Evolutionary conservation across 1,140 invertebrate species (phyloP), one percentile per base, ranked within the genome.

Genomic region (Leptopilina clavipes): DNA sequence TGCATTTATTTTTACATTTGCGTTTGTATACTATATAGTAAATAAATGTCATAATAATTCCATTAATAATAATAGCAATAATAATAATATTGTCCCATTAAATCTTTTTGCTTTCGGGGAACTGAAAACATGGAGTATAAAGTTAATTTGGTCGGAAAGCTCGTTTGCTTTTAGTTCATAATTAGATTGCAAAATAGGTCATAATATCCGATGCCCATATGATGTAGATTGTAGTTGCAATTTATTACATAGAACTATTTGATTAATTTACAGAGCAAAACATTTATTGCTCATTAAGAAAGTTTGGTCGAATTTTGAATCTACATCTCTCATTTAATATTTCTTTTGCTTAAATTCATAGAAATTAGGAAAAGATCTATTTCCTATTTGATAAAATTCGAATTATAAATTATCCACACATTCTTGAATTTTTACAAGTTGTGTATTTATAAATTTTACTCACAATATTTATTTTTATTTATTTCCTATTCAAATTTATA

Each of bases 91-190:
- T 65, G 59, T 65, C 25, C 25, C 3, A 70, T 17, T 43, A 12
- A 71, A 44, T 48, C 59, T 12, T 54, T 54, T 54, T 65, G 25
- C 25, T 65, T 65, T 65, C 59, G 22, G n/a, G 59, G 59, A 65
- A 65, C 1, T 65, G 59, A 65, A 65, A 65, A 65, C 25, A 65
- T 31, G 14, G 59, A 65, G 22, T 17, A 52, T 17, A 52, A 19
- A 0, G 37, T 18, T 65, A 65, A 65, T 65, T 70, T 54, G 17
- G 54, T 82, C 80, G 52, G 74, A 76, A 40, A 70, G 76, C 12
- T 18, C 7, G 44, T 72, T 71, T 31, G 17, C 5, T 65, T 44
- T 25, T 3, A 37, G 1, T 17, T 72, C 11, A 10, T 72, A 80
- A 76, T 31, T 19, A 40, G 19, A 19, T 65, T 17, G 40, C 44